phyloP scores from a whole-genome alignment of 2,797 vertebrate genomes.

The Dryobates pubescens region DNA sequence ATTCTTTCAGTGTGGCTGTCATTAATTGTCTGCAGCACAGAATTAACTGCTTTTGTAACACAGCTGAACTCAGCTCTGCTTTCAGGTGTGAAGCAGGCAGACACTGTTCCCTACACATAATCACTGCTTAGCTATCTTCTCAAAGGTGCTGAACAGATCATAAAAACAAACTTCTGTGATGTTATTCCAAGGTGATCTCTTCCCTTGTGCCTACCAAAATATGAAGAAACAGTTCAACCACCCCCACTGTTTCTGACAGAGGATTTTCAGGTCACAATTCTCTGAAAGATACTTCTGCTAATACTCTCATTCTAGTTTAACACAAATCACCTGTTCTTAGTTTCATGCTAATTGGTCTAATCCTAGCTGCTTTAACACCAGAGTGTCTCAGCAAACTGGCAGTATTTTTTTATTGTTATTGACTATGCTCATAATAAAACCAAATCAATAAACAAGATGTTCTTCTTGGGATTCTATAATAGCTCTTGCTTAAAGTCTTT shows the following conservation, averaged over 20 bases:
- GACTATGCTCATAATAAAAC: not conserved
- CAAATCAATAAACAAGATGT: not conserved
- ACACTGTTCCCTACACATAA: not conserved
- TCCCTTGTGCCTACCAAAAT: not conserved
- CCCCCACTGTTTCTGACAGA: not conserved
- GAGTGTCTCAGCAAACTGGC: not conserved
- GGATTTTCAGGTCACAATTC: not conserved
- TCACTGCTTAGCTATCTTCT: not conserved
- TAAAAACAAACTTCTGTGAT: not conserved
- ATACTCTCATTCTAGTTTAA: not conserved
- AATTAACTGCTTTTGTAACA: not conserved
- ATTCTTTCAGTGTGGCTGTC: not conserved
- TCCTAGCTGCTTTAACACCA: not conserved
- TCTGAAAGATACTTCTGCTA: not conserved
- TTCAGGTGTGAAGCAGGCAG: not conserved
- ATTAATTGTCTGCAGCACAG: not conserved
- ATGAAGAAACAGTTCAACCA: not conserved
- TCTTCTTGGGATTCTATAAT: not conserved
- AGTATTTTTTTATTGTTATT: not conserved
- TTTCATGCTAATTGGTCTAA: not conserved
- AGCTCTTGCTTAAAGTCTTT: not conserved
- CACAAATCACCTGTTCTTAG: not conserved
- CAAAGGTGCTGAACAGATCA: not conserved
- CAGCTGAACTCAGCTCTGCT: not conserved
- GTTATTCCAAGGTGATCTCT: not conserved